Conservation (phyloP, 2,797 vertebrate genomes). For the Leptatherina wallacei region DNA sequence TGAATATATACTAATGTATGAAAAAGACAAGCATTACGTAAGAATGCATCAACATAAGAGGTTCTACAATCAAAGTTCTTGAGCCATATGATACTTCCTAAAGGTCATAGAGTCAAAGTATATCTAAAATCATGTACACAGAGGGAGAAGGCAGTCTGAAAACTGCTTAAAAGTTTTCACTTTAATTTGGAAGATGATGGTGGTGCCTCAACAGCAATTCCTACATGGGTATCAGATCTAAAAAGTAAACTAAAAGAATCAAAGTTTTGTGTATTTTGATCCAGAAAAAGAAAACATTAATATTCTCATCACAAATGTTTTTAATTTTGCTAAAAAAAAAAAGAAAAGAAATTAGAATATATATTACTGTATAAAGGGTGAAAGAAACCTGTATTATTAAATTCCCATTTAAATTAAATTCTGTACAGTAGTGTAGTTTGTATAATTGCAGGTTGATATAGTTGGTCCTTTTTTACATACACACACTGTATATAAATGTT, state of each 20-base stretch:
- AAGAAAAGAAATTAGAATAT: not conserved
- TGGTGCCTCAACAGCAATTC: not conserved
- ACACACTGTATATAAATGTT: conserved; percentile 9
- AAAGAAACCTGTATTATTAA: conserved; percentile 11
- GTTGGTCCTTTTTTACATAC: conserved; percentile 50
- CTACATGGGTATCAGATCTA: not conserved
- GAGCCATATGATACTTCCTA: too few species aligned
- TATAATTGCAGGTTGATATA: conserved; percentile 20
- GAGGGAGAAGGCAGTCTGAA: not conserved
- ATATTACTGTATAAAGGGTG: conserved; percentile 39
- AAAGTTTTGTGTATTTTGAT: not conserved
- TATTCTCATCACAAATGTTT: conserved; percentile 28
- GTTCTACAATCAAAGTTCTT: too few species aligned
- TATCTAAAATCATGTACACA: not conserved
- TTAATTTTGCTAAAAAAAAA: conserved; percentile 26
- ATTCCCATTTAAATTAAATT: conserved; percentile 30
- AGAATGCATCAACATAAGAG: too few species aligned
- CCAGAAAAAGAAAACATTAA: not conserved
- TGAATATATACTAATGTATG: not conserved
- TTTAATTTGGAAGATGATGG: not conserved
- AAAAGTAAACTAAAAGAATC: not conserved
- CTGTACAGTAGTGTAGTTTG: conserved; percentile 48
- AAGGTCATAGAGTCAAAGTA: too few species aligned
- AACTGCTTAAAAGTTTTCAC: not conserved
- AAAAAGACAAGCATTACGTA: not conserved